Conservation (phyloP, 2,888 invertebrate species). For the Ochropacha duplaris region DNA sequence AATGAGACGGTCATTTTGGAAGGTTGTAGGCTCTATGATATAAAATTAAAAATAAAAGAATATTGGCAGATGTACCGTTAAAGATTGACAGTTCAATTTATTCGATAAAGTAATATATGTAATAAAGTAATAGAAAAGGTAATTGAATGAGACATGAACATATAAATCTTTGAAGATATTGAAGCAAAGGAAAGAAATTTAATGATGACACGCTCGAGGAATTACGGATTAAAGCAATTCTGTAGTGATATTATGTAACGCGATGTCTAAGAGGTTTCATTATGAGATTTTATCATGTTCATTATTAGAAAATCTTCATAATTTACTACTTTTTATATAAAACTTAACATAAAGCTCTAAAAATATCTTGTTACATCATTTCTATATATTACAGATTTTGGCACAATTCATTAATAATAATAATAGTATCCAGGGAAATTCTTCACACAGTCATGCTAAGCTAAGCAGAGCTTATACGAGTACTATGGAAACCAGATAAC, state of each 20-base stretch:
- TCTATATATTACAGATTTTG: too few relatives aligned
- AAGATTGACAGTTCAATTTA: not conserved
- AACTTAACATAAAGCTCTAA: too few relatives aligned
- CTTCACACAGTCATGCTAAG: too few relatives aligned
- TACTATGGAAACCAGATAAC: too few relatives aligned
- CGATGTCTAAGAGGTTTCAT: not conserved
- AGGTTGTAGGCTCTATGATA: not conserved
- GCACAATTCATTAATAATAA: too few relatives aligned
- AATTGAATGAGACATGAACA: not conserved
- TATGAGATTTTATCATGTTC: not conserved
- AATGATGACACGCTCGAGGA: not conserved
- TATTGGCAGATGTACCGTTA: not conserved
- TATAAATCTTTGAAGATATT: not conserved
- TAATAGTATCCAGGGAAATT: too few relatives aligned
- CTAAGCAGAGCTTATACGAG: too few relatives aligned
- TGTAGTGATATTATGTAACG: not conserved
- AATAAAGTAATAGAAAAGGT: not conserved
- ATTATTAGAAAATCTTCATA: too few relatives aligned
- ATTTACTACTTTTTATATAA: too few relatives aligned
- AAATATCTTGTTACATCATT: too few relatives aligned
- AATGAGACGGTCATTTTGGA: not conserved
- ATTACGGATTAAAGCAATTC: constrained; percentile 1
- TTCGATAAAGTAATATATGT: not conserved
- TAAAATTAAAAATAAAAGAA: not conserved
- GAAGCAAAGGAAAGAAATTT: not conserved